Evolutionary conservation across 2,888 invertebrate genomes (phyloP), one percentile per base, ranked within the genome.

Genomic region (Saturnia pavonia): DNA sequence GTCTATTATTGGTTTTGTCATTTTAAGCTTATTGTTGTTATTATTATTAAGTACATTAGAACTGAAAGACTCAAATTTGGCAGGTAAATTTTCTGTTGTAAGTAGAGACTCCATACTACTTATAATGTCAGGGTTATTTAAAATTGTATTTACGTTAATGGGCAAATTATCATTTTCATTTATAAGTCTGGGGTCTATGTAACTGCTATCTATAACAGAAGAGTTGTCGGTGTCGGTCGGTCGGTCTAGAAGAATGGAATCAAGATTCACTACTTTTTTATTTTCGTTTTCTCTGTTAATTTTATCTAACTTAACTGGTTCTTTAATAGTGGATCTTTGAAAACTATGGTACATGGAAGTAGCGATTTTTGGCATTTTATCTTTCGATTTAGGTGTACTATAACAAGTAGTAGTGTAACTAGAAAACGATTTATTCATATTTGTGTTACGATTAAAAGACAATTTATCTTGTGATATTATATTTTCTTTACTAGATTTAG

Each of bases 111-210:
- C 94, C 91, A 94, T 92, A 77, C 94, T 94, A 79, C 94, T 94
- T 67, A 94, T 91, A 42, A 94, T 92, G 73, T 93, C 94, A 25
- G 94, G 93, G 76, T 94, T 94, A 78, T 94, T 92, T 75, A 93
- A 80, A 76, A 94, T 90, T 42, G 92, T 94, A 75, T 92, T 94
- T 25, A 94, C 93, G 79, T 94, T 94, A 54, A 96, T 95, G 25
- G 96, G 95, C 69, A 96, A 90, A 89, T 96, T 96, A 85, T 96
- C 96, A 84, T 95, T 95, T 88, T 95, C 95, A 85, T 96, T 96
- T 72, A 96, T 96, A 72, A 96, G 91, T 78, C 94, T 90, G 43
- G 95, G 95, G 83, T 95, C 95, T 73, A 95, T 94, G 74, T 94
- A 94, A 82, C 90, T 92, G 82, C 94, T 93, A 79, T 93, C 95